Evolutionary conservation across 2,797 vertebrate species (phyloP).

Genomic region (Hozukius guyotensis): DNA sequence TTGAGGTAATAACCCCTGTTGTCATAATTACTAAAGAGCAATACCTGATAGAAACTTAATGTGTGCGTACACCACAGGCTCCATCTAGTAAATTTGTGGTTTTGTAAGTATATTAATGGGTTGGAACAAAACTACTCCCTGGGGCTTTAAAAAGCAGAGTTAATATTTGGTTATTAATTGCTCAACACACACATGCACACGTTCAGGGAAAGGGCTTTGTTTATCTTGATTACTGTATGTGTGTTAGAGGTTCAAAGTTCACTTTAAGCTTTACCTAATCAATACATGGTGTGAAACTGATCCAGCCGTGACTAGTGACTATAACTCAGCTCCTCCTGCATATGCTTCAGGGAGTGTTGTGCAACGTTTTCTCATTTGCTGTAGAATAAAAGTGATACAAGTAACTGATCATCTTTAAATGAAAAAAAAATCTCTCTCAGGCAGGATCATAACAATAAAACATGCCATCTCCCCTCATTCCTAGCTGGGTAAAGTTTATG

Average conservation of each 20-base stretch:
- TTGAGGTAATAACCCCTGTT: background rate
- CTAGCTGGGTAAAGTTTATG: slow-evolving; percentile 94
- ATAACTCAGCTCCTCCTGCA: too few species aligned
- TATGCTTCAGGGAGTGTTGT: background rate
- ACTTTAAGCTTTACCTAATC: background rate
- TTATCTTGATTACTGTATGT: slow-evolving; percentile 1
- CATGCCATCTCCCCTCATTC: background rate
- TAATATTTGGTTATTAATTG: background rate
- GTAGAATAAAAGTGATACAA: background rate
- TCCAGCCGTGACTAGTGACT: too few species aligned
- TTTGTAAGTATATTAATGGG: background rate
- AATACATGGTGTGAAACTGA: background rate
- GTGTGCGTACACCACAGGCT: background rate
- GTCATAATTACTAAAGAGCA: background rate
- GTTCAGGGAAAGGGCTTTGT: background rate
- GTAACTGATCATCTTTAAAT: background rate
- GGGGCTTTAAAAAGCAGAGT: background rate
- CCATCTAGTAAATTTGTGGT: background rate
- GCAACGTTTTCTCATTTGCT: background rate
- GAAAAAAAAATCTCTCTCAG: background rate
- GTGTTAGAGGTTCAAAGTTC: slow-evolving; percentile 8
- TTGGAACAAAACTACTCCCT: background rate
- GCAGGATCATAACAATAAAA: background rate
- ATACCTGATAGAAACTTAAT: background rate
- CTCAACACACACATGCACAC: background rate